Conservation (phyloP, 2,888 invertebrate genomes). For the Pristionchus exspectatus region DNA sequence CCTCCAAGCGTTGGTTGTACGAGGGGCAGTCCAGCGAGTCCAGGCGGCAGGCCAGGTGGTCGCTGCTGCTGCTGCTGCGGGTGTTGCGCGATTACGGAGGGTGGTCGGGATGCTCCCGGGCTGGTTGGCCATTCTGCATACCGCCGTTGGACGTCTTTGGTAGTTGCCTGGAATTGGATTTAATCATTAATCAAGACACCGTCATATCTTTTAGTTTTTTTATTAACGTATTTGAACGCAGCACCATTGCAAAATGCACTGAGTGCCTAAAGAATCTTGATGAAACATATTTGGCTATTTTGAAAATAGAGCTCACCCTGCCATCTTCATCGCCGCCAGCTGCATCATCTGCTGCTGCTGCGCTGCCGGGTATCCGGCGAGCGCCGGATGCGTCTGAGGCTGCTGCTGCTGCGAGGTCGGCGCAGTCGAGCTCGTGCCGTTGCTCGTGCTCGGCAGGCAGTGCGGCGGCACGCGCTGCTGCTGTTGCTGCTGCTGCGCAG, state of each 20-base stretch:
- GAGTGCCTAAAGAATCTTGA: not conserved
- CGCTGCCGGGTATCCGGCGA: constrained; percentile 16
- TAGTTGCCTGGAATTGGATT: not conserved
- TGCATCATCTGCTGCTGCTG: constrained; percentile 32
- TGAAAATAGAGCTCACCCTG: not conserved
- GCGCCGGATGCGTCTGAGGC: constrained; percentile 40
- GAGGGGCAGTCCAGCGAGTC: constrained; percentile 42
- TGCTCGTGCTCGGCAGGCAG: constrained; percentile 53
- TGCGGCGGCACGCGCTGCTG: constrained; percentile 52
- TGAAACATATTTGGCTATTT: not conserved
- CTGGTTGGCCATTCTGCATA: not conserved
- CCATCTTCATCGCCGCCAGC: constrained; percentile 39
- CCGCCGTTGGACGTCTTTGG: not conserved
- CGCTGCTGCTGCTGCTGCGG: constrained; percentile 48
- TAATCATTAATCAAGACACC: no score
- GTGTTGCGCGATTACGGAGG: not conserved
- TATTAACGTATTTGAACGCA: not conserved
- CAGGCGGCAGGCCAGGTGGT: not conserved
- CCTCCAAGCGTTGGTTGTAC: constrained; percentile 17
- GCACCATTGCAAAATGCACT: not conserved
- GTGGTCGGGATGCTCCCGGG: constrained; percentile 4
- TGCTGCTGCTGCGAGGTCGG: not conserved
- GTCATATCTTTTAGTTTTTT: no score
- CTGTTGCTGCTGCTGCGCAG: constrained; percentile 56
- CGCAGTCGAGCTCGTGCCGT: not conserved